Evolutionary conservation across 2,113 vertebrate species (phyloP), one percentile per base, ranked within the genome.

Genomic region (Poeciliopsis prolifica): DNA sequence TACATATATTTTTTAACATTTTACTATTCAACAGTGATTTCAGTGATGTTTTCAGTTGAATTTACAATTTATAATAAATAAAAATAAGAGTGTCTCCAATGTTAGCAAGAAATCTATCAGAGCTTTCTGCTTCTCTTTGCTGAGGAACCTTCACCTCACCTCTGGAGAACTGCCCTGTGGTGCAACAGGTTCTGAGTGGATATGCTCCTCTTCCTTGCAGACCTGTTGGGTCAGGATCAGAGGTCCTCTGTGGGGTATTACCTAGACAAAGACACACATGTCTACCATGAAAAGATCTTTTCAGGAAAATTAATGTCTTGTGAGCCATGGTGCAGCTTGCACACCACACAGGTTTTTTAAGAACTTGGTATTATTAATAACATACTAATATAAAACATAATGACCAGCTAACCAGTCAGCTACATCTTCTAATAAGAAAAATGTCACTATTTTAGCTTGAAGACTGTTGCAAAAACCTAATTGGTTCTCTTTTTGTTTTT

Each of bases 111-210:
- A 44, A 17, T 44, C 42, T 5, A 17, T 44, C 42, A 44, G 4
- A 17, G 44, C 44, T 48, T 48, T 6, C 10, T 58, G 22, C 2
- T 58, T 48, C 42, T 2, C 17, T 33, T 24, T 24, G 12, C 1
- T 51, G 35, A 37, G 10, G 37, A 26, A 65, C 5, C 15, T 51
- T 4, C 26, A 19, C 51, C 86, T 80, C 70, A 89, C 89, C 87
- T 82, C 51, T 37, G 94, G 88, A 0, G 24, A 90, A 35, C 42
- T 58, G 19, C 33, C 76, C 5, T 70, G 80, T 8, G 31, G 69
- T 58, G 51, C 31, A 77, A 78, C n/a, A 17, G 4, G 35, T 75
- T 60, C 74, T 1, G 28, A 28, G 61, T 77, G 42, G 30, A 24
- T 54, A 24, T 7, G 14, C n/a, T 13, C 63, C 51, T 78, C 62